These are phyloP conservation scores for Anoplius nigerrimus DNA, from an alignment of 2,888 invertebrate species.

Conservation along the genomic window DNA sequence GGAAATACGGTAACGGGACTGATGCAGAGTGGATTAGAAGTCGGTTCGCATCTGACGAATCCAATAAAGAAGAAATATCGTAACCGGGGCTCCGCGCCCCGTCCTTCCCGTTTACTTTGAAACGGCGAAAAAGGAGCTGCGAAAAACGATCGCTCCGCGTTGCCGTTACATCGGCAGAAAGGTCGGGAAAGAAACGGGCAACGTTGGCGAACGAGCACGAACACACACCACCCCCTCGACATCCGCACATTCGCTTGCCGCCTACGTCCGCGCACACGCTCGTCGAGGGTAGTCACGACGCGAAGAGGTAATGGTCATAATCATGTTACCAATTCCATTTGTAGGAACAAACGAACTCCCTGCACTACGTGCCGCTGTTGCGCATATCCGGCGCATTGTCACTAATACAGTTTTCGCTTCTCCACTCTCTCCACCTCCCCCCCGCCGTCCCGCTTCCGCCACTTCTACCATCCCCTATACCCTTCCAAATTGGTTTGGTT, in stretches of 20 bases:
- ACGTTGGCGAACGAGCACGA: neutral
- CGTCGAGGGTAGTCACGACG: slow-evolving; percentile 39
- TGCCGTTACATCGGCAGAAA: neutral
- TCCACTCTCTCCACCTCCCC: neutral
- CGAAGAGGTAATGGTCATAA: slow-evolving; percentile 59
- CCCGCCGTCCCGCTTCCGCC: neutral
- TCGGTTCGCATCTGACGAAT: no score
- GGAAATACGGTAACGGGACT: no score
- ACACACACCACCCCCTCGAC: no score
- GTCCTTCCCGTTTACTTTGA: neutral
- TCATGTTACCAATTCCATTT: slow-evolving; percentile 62
- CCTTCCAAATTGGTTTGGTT: no score
- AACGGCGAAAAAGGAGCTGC: neutral
- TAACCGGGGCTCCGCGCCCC: neutral
- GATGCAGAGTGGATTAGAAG: no score
- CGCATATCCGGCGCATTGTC: slow-evolving; percentile 54
- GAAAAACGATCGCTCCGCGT: neutral
- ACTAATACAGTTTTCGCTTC: slow-evolving; percentile 48
- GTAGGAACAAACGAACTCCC: slow-evolving; percentile 62
- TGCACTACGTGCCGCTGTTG: slow-evolving; percentile 50
- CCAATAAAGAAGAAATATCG: no score
- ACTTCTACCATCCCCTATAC: slow-evolving; percentile 10
- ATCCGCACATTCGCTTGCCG: no score
- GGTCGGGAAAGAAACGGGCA: neutral
- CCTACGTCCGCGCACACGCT: no score